Base-by-base conservation (phyloP, 1,140 invertebrate species). In the Drosophila insularis region DNA sequence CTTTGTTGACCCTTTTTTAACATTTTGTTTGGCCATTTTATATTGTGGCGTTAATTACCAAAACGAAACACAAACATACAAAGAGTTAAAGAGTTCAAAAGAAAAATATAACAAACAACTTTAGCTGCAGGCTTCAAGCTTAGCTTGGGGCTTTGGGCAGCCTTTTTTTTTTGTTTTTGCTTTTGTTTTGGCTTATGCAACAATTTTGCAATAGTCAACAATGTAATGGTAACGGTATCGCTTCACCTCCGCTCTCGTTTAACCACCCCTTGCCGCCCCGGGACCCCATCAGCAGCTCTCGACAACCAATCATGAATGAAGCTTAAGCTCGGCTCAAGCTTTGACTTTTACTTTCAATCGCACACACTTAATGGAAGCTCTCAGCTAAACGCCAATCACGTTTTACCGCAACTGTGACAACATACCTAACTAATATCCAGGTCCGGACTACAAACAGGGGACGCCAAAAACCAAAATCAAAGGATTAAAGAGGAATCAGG, bases 301-400 rank as follows among this genome's bases (percentile, higher is more conserved):
- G 43, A 70, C 71, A 50, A 72, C 68, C 82, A 82, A 82, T 82
- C 73, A 87, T 86, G 81, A 86, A 86, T 86, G 81, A 86, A 87
- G 81, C 81, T 86, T 87, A 86, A 67, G 68, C 40, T 63, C 68
- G 66, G 81, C 63, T 71, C 73, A 80, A 87, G 84, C 82, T 87
- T 87, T 89, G 76, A 81, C 89, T 90, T 90, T 90, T 90, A 90
- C 87, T 90, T 90, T 90, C 87, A 90, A 90, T 90, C 85, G 72
- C 68, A 89, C 71, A 64, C 40, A 63, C 17, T 71, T 82, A 68
- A 54, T 76, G 21, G 67, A 63, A 53, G 72, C 64, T 53, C 35
- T 13, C 10, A 17, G 43, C 43, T 50, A 50, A 46, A 23, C 74
- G 60, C 79, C 74, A 81, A 70, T 78, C 63, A 68, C 74, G 68